Evolutionary conservation across 2,888 invertebrate species (phyloP), one percentile per base, ranked within the genome.

Genomic region (Lasioglossum oenotherae): DNA sequence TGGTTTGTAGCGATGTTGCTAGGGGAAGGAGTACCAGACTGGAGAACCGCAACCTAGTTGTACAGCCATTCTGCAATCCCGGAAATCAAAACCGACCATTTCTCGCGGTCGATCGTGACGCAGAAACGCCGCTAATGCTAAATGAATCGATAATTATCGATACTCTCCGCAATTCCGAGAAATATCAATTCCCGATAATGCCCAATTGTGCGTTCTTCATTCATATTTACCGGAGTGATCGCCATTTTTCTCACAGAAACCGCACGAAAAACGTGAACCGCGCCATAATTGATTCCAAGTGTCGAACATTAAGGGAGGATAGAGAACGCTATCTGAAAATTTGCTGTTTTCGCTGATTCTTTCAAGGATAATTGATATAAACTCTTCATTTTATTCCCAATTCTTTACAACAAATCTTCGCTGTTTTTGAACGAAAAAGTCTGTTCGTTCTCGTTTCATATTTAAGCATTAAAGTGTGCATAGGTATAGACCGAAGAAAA

Each of bases 11-110:
- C 44, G 80, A 53, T 46, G 78, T 74, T 81, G 74, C 53, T 75
- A 64, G 89, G 87, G 82, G 84, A 85, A 78, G 86, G 74, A 73
- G 81, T 82, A 83, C 84, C 89, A 85, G 87, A 88, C 91, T 83
- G 91, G 90, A 82, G 88, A 91, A 92, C 91, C 92, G 83, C 91
- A 91, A 89, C 88, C 87, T 87, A 88, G 82, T 88, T 88, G 82
- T 80, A 84, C 85, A 88, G 85, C 88, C 82, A 87, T 89, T 88
- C 88, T 88, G 87, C 88, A 86, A 87, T 87, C 76, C 90, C 88
- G 90, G 91, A 92, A 92, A 92, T 92, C 92, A 91, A 91, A 91
- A 89, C 89, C 87, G 91, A 84, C 82, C 87, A 84, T 90, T 91
- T 89, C 89, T 87, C 87, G 87, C 82, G 89, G 85, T 89, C 87